phyloP scores from a whole-genome alignment of 2,888 invertebrate genomes.

The Perizoma flavofasciatum region DNA sequence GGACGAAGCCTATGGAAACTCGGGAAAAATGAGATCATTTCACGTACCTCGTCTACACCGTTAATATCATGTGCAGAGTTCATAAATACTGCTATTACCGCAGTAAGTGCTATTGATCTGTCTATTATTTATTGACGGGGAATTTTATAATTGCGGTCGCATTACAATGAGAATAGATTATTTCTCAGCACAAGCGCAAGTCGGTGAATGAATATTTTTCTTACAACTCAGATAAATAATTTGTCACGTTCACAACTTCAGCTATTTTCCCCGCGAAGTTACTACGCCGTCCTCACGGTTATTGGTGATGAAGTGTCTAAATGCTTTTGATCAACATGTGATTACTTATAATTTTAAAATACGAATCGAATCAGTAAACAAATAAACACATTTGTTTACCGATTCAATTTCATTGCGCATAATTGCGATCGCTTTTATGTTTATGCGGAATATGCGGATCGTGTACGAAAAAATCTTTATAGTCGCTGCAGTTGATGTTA shows the following conservation, averaged over 20 bases:
- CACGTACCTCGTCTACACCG: constrained; percentile 9
- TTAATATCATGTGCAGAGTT: constrained; percentile 2
- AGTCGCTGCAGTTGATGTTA: neutral
- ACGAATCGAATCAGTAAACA: no score
- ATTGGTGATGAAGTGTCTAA: constrained; percentile 20
- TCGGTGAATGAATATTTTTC: constrained; percentile 23
- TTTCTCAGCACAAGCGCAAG: constrained; percentile 27
- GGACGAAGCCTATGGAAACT: constrained; percentile 20
- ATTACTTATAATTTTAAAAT: constrained; percentile 36
- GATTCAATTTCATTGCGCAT: constrained; percentile 39
- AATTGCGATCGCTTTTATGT: constrained; percentile 34
- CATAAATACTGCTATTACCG: constrained; percentile 8
- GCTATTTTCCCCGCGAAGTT: constrained; percentile 39
- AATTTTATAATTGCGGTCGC: constrained; percentile 30
- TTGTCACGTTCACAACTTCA: constrained; percentile 24
- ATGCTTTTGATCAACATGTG: constrained; percentile 12
- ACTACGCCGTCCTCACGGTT: constrained; percentile 34
- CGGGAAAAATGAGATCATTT: constrained; percentile 8
- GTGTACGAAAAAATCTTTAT: constrained; percentile 22
- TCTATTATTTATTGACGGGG: constrained; percentile 23
- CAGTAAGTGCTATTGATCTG: constrained; percentile 18
- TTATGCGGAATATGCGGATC: no score
- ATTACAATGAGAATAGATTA: constrained; percentile 33
- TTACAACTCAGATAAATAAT: constrained; percentile 29
- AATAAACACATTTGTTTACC: constrained; percentile 30